A percentile compares a stretch with the other conserved stretches of the same genome.
Conservation (phyloP, 2,113 vertebrate species). For the Gymnarchus niloticus region DNA sequence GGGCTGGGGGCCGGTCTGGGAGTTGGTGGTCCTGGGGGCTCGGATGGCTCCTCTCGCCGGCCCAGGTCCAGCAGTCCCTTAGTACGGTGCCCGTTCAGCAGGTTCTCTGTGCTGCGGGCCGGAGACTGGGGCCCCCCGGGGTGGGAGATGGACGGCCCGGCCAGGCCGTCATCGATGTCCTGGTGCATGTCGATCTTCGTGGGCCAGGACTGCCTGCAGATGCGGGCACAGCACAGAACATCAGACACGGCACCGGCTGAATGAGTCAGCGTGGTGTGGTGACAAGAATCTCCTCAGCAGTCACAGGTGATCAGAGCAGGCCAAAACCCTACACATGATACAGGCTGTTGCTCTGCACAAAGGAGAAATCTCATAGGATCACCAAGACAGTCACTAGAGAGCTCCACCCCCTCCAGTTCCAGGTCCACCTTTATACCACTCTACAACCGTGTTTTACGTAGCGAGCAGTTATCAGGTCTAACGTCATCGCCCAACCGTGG, state of each 20-base stretch:
- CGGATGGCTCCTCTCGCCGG: slow-evolving; percentile 73
- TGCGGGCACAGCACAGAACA: not conserved
- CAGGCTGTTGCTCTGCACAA: too few species aligned
- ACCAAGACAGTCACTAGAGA: too few species aligned
- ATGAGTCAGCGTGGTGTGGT: not conserved
- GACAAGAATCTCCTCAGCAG: too few species aligned
- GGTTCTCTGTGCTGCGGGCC: slow-evolving; percentile 76
- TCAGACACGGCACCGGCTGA: not conserved
- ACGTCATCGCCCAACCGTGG: too few species aligned
- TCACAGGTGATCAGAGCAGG: too few species aligned
- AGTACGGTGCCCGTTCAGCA: slow-evolving; percentile 84
- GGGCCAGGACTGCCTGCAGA: slow-evolving; percentile 87
- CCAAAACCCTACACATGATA: too few species aligned
- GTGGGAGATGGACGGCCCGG: slow-evolving; percentile 82
- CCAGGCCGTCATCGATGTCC: slow-evolving; percentile 90
- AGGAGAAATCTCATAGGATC: too few species aligned
- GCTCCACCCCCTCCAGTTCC: not conserved
- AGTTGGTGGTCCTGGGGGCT: slow-evolving; percentile 34
- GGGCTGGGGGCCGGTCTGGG: not conserved
- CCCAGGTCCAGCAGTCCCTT: slow-evolving; percentile 75
- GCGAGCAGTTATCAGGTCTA: too few species aligned
- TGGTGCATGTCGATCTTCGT: slow-evolving; percentile 92
- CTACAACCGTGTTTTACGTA: too few species aligned
- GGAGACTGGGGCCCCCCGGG: slow-evolving; percentile 77
- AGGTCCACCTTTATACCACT: too few species aligned